These are phyloP conservation scores for Seira ritae DNA, from an alignment of 2,888 invertebrate species.

Conservation along the genomic window DNA sequence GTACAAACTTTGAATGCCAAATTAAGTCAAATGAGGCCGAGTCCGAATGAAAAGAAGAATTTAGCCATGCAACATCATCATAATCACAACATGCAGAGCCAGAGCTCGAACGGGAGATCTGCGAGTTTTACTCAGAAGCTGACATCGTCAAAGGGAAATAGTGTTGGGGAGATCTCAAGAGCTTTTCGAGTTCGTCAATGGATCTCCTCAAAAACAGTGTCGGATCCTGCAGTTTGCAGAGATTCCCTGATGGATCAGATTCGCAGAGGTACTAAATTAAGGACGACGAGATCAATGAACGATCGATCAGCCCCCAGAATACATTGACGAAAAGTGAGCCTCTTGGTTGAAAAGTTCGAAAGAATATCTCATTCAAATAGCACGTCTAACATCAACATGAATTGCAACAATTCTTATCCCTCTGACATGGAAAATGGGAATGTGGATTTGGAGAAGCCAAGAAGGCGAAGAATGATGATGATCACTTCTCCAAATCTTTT, in stretches of 20 bases:
- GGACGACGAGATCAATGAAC: constrained; percentile 86
- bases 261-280: constrained; percentile 88
- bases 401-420: neutral
- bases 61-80: constrained; percentile 38
- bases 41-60: constrained; percentile 60
- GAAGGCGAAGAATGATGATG: constrained; percentile 60
- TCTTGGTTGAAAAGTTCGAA: constrained; percentile 69
- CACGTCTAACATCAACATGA: constrained; percentile 27
- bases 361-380: constrained; percentile 50
- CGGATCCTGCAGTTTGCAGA: constrained; percentile 87
- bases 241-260: constrained; percentile 97
- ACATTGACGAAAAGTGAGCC: constrained; percentile 78
- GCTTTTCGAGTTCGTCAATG: constrained; percentile 81
- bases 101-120: constrained; percentile 40
- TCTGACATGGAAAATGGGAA: constrained; percentile 44
- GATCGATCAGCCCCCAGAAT: constrained; percentile 93
- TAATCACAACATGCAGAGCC: constrained; percentile 12
- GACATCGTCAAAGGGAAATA: constrained; percentile 66
- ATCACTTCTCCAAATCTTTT: constrained; percentile 53
- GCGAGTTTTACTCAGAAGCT: constrained; percentile 67
- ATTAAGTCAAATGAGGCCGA: constrained; percentile 69
- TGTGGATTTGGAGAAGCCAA: constrained; percentile 62
- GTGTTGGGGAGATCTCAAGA: constrained; percentile 66
- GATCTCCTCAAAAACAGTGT: constrained; percentile 79
- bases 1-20: constrained; percentile 71